Conservation (phyloP, 2,113 vertebrate genomes). For the Brienomyrus longianalis region DNA sequence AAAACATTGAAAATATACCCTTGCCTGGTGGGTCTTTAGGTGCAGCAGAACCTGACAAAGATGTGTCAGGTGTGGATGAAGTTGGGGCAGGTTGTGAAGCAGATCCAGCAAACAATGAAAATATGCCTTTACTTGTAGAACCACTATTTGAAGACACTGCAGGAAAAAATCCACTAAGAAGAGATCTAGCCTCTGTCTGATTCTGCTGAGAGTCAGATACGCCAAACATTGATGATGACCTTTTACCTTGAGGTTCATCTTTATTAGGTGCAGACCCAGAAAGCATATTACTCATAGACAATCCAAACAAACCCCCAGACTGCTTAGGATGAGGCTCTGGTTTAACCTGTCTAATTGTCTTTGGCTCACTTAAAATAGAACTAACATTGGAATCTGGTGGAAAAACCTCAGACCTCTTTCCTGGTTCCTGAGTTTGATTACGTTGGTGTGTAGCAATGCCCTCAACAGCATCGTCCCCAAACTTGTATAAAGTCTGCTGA, state of each 20-base stretch:
- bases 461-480: slow-evolving; percentile 22
- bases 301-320: slow-evolving; percentile 57
- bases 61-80: slow-evolving; percentile 44
- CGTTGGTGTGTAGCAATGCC: neutral
- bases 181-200: slow-evolving; percentile 25
- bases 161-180: slow-evolving; percentile 44
- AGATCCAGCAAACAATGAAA: slow-evolving; percentile 69
- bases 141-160: slow-evolving; percentile 46
- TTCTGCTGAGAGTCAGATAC: slow-evolving; percentile 12
- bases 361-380: slow-evolving; percentile 29
- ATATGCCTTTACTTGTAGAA: slow-evolving; percentile 57
- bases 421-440: slow-evolving; percentile 31
- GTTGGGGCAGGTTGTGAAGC: slow-evolving; percentile 33
- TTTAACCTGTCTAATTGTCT: slow-evolving; percentile 47
- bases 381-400: slow-evolving; percentile 23
- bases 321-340: slow-evolving; percentile 49
- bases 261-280: slow-evolving; percentile 44
- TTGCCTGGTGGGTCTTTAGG: slow-evolving; percentile 47
- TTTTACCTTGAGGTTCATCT: slow-evolving; percentile 23
- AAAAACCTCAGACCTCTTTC: slow-evolving; percentile 45
- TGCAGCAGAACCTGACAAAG: slow-evolving; percentile 41
- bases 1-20: slow-evolving; percentile 54
- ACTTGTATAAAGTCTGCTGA: slow-evolving; percentile 38
- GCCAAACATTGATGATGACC: neutral
- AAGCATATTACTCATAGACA: slow-evolving; percentile 65